Percentiles rank a stretch among this genome's conserved stretches.
Conservation (phyloP, 2,888 invertebrate species). For the Caenorhabditis panamensis region DNA sequence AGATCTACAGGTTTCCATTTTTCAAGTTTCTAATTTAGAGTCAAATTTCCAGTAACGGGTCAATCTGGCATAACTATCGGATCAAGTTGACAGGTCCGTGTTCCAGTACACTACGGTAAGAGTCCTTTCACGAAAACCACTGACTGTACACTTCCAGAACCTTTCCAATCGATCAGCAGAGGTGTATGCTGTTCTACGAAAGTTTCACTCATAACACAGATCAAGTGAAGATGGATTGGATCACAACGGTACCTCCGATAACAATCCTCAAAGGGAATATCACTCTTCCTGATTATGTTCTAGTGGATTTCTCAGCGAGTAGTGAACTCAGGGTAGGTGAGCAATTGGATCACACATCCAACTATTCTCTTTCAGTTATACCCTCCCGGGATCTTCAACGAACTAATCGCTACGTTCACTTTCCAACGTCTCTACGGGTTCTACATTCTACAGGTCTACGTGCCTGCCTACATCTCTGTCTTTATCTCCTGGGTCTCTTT, state of each 20-base stretch:
- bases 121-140: not conserved
- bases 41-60: constrained; percentile 78
- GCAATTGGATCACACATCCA: too few species aligned
- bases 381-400: constrained; percentile 81
- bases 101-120: constrained; percentile 65
- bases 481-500: constrained; percentile 81
- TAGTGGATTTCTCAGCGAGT: constrained; percentile 77
- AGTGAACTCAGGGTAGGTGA: constrained; percentile 74
- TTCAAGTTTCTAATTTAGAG: constrained; percentile 73
- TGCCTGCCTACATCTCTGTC: constrained; percentile 80
- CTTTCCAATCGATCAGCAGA: constrained; percentile 70
- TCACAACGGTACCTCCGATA: constrained; percentile 75
- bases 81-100: constrained; percentile 70
- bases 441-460: constrained; percentile 80
- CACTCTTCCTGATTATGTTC: constrained; percentile 80
- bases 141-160: constrained; percentile 50
- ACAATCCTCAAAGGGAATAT: constrained; percentile 80
- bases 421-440: constrained; percentile 81
- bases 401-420: constrained; percentile 81
- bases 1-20: constrained; percentile 72
- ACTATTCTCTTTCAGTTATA: constrained; percentile 72
- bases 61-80: constrained; percentile 81
- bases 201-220: constrained; percentile 80
- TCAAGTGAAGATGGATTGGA: constrained; percentile 79
- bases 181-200: constrained; percentile 80